Percentiles rank a stretch among this genome's conserved stretches.
Evolutionary conservation across 2,113 vertebrate species (phyloP).

Genomic region (Dipodomys merriami): DNA sequence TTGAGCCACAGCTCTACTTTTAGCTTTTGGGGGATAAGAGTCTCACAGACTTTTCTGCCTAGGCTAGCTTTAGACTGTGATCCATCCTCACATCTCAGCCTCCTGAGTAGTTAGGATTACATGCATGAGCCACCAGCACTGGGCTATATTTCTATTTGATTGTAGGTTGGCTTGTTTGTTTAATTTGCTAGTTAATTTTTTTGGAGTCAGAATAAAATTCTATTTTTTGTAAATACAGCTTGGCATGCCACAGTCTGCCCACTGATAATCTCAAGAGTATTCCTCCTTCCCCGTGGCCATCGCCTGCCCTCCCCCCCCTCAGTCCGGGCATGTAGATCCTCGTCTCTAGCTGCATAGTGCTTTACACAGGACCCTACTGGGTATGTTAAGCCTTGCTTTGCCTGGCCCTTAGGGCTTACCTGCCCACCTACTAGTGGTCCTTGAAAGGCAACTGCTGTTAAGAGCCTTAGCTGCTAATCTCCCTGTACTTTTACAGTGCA

Average conservation of each 20-base stretch:
- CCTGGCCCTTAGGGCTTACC: background rate
- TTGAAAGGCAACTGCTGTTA: background rate
- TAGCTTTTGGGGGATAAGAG: too few relatives aligned
- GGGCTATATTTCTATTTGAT: constrained; percentile 18
- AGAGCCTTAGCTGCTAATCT: constrained; percentile 1
- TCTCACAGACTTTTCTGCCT: too few relatives aligned
- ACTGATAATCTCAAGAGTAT: background rate
- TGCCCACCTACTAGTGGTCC: background rate
- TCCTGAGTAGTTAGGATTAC: too few relatives aligned
- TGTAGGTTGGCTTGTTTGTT: background rate
- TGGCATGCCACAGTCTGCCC: background rate
- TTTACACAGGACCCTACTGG: background rate
- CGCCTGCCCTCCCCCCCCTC: too few relatives aligned
- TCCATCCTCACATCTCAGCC: too few relatives aligned
- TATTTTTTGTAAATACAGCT: constrained; percentile 40
- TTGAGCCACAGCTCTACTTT: too few relatives aligned
- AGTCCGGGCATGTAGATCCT: background rate
- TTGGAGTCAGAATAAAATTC: constrained; percentile 37
- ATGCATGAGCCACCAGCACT: too few relatives aligned
- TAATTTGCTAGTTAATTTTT: constrained; percentile 30
- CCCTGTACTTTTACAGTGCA: background rate
- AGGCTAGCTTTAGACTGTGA: too few relatives aligned
- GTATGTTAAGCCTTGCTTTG: background rate
- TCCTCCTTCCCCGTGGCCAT: too few relatives aligned
- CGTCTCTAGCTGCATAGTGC: background rate